These are phyloP conservation scores for Polydesmus complanatus DNA, from an alignment of 2,888 invertebrate genomes.

Conservation along the genomic window DNA sequence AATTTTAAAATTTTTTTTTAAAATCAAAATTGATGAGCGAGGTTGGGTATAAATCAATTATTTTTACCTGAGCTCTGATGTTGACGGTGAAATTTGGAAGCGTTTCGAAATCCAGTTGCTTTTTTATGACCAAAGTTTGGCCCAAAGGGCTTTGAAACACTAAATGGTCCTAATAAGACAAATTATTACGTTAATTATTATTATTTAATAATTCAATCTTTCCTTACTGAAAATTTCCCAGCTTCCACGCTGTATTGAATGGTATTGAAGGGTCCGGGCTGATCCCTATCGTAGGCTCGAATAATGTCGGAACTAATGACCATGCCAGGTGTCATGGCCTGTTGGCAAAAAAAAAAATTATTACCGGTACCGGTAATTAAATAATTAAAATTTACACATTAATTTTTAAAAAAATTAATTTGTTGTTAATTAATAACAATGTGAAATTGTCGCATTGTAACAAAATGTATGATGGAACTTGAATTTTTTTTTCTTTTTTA, in stretches of 20 bases:
- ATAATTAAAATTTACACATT: no score
- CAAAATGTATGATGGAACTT: no score
- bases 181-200: no score
- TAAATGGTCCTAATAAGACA: slow-evolving; percentile 50
- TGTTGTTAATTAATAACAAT: neutral
- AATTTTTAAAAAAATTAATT: no score
- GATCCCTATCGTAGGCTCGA: slow-evolving; percentile 67
- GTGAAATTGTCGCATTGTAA: neutral
- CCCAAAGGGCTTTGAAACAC: slow-evolving; percentile 73
- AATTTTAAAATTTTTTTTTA: neutral
- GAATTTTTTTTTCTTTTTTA: no score
- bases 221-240: slow-evolving; percentile 54
- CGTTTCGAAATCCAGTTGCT: slow-evolving; percentile 69
- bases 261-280: slow-evolving; percentile 74
- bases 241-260: slow-evolving; percentile 68
- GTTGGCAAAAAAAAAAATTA: slow-evolving; percentile 4
- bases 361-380: no score
- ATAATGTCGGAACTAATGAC: slow-evolving; percentile 58
- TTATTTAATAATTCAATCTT: neutral
- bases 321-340: slow-evolving; percentile 43
- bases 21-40: no score
- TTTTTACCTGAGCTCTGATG: slow-evolving; percentile 42
- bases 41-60: no score
- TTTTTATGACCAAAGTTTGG: slow-evolving; percentile 62
- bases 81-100: slow-evolving; percentile 60